Conservation (phyloP, 2,113 vertebrate species). For the Rhinoderma darwinii region DNA sequence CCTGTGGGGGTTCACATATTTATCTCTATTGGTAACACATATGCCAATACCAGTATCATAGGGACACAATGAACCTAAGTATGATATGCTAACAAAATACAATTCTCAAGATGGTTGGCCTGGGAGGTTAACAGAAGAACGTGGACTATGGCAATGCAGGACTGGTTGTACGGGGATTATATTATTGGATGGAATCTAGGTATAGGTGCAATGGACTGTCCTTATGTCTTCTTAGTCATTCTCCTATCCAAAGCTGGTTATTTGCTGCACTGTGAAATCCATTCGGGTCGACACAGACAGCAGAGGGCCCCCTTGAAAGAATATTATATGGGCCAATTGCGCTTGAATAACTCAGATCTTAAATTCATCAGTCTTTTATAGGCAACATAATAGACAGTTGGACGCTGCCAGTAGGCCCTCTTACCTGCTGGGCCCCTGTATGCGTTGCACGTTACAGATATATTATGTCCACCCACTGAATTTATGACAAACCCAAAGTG, state of each 20-base stretch:
- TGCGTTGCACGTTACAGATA: too few relatives aligned
- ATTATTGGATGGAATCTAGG: background rate
- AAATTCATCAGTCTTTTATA: too few relatives aligned
- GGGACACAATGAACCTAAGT: too few relatives aligned
- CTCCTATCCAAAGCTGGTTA: background rate
- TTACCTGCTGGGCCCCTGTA: background rate
- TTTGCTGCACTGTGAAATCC: background rate
- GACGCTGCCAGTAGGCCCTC: background rate
- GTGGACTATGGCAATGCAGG: background rate
- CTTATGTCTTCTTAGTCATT: background rate
- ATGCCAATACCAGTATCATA: background rate
- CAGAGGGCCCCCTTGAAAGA: background rate
- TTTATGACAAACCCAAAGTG: background rate
- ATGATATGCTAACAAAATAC: background rate
- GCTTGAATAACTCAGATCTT: too few relatives aligned
- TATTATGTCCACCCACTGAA: too few relatives aligned
- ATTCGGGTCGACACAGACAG: background rate
- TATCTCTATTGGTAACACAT: background rate
- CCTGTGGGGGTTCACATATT: background rate
- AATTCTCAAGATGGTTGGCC: background rate
- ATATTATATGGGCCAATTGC: background rate
- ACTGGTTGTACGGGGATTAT: too few relatives aligned
- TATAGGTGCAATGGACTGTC: background rate
- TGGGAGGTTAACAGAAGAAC: too few relatives aligned
- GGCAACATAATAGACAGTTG: too few relatives aligned